Evolutionary conservation across 1,140 invertebrate genomes (phyloP).

Genomic region (Cyclargus thomasi): DNA sequence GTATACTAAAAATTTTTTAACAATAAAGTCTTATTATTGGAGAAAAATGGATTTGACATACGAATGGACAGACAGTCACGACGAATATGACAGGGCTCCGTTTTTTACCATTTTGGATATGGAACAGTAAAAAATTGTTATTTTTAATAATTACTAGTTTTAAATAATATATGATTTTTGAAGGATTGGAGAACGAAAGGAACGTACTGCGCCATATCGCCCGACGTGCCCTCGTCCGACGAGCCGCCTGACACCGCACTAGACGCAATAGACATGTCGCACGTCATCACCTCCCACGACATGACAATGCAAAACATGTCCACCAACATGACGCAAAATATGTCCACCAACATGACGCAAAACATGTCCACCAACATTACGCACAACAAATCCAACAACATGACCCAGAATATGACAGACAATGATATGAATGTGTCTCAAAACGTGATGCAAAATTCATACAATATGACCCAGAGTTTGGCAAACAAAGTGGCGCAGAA

Average conservation of each 20-base stretch:
- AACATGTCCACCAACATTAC: background rate
- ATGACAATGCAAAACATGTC: background rate
- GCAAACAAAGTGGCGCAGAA: background rate
- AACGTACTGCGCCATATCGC: conserved; percentile 51
- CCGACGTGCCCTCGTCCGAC: conserved; percentile 44
- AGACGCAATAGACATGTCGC: background rate
- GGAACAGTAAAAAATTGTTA: too few relatives aligned
- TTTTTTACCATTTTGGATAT: too few relatives aligned
- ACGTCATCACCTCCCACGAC: background rate
- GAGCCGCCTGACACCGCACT: conserved; percentile 25
- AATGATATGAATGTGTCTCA: background rate
- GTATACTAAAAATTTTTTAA: too few relatives aligned
- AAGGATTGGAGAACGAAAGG: conserved; percentile 69
- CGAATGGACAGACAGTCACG: too few relatives aligned
- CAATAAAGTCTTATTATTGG: too few relatives aligned
- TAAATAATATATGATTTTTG: too few relatives aligned
- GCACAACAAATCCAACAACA: background rate
- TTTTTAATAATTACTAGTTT: too few relatives aligned
- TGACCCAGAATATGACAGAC: background rate
- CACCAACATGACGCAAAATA: too few relatives aligned
- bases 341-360: background rate
- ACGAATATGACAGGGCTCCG: too few relatives aligned
- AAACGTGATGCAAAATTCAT: background rate
- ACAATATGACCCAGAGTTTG: background rate
- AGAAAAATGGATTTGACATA: too few relatives aligned